Conservation (phyloP, 2,113 vertebrate species). For the Centrocercus urophasianus region DNA sequence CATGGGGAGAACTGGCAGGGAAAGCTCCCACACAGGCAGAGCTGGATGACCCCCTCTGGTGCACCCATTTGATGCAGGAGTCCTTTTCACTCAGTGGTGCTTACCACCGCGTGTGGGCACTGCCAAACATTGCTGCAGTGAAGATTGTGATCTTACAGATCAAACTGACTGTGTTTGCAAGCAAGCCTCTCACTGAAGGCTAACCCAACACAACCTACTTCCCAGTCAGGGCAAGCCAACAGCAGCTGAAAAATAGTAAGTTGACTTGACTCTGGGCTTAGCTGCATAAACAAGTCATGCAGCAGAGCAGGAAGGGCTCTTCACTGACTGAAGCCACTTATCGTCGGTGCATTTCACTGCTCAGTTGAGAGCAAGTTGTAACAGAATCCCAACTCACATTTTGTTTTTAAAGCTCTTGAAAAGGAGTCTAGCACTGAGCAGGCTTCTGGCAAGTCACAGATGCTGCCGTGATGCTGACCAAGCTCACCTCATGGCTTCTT, state of each 20-base stretch:
- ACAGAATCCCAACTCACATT: neutral
- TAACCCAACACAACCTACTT: neutral
- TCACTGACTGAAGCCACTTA: neutral
- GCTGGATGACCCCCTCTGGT: neutral
- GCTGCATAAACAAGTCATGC: neutral
- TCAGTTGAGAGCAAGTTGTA: neutral
- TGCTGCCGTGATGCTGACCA: neutral
- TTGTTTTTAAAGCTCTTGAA: neutral
- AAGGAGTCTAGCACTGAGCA: neutral
- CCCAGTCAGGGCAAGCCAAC: neutral
- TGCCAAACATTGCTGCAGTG: neutral
- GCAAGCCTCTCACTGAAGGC: neutral
- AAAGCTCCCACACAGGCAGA: neutral
- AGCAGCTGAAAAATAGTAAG: neutral
- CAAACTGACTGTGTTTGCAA: neutral
- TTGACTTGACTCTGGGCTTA: neutral
- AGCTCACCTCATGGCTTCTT: neutral
- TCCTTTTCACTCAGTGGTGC: neutral
- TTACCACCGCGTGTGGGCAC: neutral
- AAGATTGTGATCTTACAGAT: neutral
- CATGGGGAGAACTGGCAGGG: neutral
- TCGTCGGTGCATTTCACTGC: neutral
- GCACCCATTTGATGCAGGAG: neutral
- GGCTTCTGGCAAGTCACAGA: neutral
- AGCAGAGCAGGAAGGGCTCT: constrained; percentile 1